Percentiles rank a stretch among this genome's conserved stretches.
Evolutionary conservation across 1,140 invertebrate species (phyloP).

Genomic region (Zophobas atratus): DNA sequence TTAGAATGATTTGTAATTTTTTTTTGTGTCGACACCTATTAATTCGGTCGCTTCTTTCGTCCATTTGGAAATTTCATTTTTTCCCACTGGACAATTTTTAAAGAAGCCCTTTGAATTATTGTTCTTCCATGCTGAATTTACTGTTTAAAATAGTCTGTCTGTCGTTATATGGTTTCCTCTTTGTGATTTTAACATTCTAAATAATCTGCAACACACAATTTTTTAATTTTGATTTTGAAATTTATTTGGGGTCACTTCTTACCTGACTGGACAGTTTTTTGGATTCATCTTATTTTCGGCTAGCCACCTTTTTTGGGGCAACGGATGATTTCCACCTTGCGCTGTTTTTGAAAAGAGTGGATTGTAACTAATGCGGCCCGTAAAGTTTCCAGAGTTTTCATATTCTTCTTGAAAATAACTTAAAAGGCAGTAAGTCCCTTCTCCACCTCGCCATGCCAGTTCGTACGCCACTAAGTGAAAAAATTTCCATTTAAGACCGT

Average conservation of each 20-base stretch:
- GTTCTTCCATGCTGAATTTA: not conserved
- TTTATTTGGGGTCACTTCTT: not conserved
- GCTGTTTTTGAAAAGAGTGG: not conserved
- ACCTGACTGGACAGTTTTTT: not conserved
- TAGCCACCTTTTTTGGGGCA: not conserved
- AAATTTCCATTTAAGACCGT: conserved; percentile 19
- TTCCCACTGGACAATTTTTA: not conserved
- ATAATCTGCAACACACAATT: not conserved
- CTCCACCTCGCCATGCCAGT: not conserved
- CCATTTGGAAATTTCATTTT: not conserved
- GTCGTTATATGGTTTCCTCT: not conserved
- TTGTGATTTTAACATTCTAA: not conserved
- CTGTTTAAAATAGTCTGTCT: not conserved
- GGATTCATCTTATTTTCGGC: not conserved
- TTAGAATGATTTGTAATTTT: too few species aligned
- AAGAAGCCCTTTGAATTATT: not conserved
- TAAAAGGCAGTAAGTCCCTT: not conserved
- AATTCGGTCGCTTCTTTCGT: not conserved
- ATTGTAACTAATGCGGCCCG: not conserved
- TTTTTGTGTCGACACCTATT: not conserved
- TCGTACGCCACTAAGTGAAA: not conserved
- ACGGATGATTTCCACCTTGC: not conserved
- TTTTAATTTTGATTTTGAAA: not conserved
- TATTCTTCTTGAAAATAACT: not conserved
- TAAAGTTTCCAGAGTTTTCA: not conserved